Evolutionary conservation across 2,888 invertebrate genomes (phyloP).

Genomic region (Zygogramma bicolorata): DNA sequence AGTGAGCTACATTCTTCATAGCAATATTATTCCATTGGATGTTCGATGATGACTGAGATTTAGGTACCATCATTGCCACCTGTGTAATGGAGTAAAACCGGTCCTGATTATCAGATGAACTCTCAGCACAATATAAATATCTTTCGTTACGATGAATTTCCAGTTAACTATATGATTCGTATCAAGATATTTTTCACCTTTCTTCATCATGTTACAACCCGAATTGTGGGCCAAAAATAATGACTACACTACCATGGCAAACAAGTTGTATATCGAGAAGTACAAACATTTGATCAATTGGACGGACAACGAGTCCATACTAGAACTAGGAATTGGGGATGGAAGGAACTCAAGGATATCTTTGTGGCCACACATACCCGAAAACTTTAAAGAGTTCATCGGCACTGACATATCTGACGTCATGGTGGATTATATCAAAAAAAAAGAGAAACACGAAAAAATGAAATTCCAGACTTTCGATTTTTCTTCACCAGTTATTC

Average conservation of each 20-base stretch:
- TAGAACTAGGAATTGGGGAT: slow-evolving; percentile 83
- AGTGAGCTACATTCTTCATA: no score
- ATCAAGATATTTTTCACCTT: no score
- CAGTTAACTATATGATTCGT: no score
- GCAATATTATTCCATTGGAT: no score
- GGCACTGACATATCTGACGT: slow-evolving; percentile 22
- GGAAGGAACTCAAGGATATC: slow-evolving; percentile 72
- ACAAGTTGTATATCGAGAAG: slow-evolving; percentile 68
- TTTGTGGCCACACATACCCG: slow-evolving; percentile 23
- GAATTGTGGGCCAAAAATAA: slow-evolving; percentile 25
- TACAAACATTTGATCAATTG: slow-evolving; percentile 65
- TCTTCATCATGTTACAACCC: slow-evolving; percentile 33
- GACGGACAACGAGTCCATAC: slow-evolving; percentile 66
- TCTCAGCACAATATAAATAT: no score
- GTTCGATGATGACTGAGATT: no score
- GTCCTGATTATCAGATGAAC: no score
- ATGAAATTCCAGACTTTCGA: slow-evolving; percentile 24
- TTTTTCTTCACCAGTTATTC: slow-evolving; percentile 2
- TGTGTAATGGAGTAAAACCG: no score
- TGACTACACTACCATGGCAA: neutral
- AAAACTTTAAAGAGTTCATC: slow-evolving; percentile 28
- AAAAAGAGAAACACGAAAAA: neutral
- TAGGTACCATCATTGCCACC: no score
- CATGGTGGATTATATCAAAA: slow-evolving; percentile 24
- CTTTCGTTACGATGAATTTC: no score